Percentiles rank a stretch among this genome's conserved stretches.
Conservation (phyloP, 2,888 invertebrate species). For the Pomacea canaliculata region DNA sequence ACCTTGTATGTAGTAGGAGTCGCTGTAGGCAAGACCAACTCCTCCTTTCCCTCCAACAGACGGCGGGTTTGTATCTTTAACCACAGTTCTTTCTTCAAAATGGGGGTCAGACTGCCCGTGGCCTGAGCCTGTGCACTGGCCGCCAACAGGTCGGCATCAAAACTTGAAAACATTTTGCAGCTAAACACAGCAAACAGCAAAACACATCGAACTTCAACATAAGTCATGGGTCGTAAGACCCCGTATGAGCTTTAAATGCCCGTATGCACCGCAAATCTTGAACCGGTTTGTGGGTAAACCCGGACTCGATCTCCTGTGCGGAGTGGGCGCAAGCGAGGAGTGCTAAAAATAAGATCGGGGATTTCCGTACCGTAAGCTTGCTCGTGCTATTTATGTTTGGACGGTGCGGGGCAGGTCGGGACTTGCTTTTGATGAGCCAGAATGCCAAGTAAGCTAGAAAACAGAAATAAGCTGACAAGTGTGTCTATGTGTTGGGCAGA, state of each 20-base stretch:
- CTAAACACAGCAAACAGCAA: background rate
- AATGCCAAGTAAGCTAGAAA: too few relatives aligned
- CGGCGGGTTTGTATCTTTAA: slow-evolving; percentile 45
- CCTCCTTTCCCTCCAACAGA: slow-evolving; percentile 45
- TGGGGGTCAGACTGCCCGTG: slow-evolving; percentile 25
- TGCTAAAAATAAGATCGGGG: slow-evolving; percentile 20
- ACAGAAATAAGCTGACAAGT: too few relatives aligned
- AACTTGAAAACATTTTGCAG: slow-evolving; percentile 5
- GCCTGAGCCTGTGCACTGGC: slow-evolving; percentile 20
- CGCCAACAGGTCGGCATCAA: slow-evolving; percentile 14
- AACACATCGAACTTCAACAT: too few relatives aligned
- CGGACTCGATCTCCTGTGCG: too few relatives aligned
- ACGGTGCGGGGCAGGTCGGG: background rate
- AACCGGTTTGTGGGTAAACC: slow-evolving; percentile 2
- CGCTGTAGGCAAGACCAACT: slow-evolving; percentile 29
- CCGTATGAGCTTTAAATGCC: too few relatives aligned
- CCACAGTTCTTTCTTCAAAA: slow-evolving; percentile 50
- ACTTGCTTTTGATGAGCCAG: background rate
- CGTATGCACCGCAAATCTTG: background rate
- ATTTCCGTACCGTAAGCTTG: slow-evolving; percentile 15
- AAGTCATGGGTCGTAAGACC: too few relatives aligned
- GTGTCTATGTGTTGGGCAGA: too few relatives aligned
- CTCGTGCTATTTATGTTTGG: slow-evolving; percentile 8
- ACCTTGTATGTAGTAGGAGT: slow-evolving; percentile 7
- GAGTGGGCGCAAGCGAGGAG: background rate